Conservation (phyloP, 2,888 invertebrate species). For the Oscheius sp. region DNA sequence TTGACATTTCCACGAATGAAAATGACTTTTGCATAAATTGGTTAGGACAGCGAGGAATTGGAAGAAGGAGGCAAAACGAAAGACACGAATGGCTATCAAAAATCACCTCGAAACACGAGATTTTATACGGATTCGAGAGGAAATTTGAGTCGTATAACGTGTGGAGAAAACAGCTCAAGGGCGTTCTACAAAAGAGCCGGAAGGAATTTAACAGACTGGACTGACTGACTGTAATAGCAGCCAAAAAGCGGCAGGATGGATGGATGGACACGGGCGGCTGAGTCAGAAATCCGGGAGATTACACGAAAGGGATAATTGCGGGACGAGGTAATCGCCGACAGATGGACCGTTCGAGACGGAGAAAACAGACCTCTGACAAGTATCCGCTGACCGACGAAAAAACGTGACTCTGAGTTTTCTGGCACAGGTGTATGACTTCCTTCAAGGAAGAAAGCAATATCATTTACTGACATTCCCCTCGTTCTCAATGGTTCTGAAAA, state of each 20-base stretch:
- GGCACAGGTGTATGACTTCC: constrained; percentile 78
- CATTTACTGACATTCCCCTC: constrained; percentile 77
- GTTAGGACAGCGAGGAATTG: not conserved
- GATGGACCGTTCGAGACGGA: constrained; percentile 1
- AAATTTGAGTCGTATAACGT: constrained; percentile 8
- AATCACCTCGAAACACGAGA: no score
- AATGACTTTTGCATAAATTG: constrained; percentile 14
- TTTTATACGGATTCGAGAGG: not conserved
- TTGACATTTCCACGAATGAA: not conserved
- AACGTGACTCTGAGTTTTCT: constrained; percentile 76
- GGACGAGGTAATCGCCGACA: not conserved
- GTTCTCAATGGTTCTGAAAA: constrained; percentile 75
- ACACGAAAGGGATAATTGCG: constrained; percentile 14
- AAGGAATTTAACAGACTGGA: not conserved
- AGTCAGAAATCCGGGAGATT: not conserved
- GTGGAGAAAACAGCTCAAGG: not conserved
- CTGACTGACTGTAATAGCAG: not conserved
- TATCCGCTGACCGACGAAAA: constrained; percentile 78
- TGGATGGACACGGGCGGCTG: not conserved
- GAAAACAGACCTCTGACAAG: constrained; percentile 76
- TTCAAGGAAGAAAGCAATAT: constrained; percentile 78
- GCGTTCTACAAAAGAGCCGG: not conserved
- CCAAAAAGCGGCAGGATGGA: not conserved
- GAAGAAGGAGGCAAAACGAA: not conserved
- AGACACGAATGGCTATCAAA: no score